A percentile compares a stretch with the other conserved stretches of the same genome.
phyloP scores from a whole-genome alignment of 2,113 vertebrate genomes.

The Nycticebus coucang region DNA sequence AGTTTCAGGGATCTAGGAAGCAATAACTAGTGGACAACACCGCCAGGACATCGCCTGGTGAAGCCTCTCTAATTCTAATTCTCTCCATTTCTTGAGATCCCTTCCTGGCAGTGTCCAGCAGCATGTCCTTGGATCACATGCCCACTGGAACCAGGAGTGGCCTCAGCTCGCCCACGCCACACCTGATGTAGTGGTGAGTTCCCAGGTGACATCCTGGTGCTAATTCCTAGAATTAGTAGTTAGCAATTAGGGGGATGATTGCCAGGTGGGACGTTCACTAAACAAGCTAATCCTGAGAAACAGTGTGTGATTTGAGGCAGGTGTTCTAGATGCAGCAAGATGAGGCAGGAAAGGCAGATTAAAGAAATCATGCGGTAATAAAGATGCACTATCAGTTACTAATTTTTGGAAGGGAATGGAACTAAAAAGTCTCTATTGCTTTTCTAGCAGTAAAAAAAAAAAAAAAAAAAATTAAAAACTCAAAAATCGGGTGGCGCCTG shows the following conservation, averaged over 20 bases:
- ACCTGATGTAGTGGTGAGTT: neutral
- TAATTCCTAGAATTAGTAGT: neutral
- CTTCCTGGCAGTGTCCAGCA: neutral
- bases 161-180: neutral
- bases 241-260: too few species aligned
- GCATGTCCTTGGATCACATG: neutral
- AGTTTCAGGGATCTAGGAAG: neutral
- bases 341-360: neutral
- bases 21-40: neutral
- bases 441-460: neutral
- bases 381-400: neutral
- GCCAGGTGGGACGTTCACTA: too few species aligned
- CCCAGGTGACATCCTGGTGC: neutral
- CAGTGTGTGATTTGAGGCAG: neutral
- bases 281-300: neutral
- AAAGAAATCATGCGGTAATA: neutral
- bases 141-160: neutral
- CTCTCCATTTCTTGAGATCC: neutral
- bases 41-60: neutral
- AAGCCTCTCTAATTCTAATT: neutral
- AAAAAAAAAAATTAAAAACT: neutral
- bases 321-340: neutral
- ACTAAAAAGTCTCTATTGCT: neutral
- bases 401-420: neutral
- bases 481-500: too few species aligned